Evolutionary conservation across 2,888 invertebrate genomes (phyloP), one percentile per base, ranked within the genome.

Genomic region (Cynaeus angustus): DNA sequence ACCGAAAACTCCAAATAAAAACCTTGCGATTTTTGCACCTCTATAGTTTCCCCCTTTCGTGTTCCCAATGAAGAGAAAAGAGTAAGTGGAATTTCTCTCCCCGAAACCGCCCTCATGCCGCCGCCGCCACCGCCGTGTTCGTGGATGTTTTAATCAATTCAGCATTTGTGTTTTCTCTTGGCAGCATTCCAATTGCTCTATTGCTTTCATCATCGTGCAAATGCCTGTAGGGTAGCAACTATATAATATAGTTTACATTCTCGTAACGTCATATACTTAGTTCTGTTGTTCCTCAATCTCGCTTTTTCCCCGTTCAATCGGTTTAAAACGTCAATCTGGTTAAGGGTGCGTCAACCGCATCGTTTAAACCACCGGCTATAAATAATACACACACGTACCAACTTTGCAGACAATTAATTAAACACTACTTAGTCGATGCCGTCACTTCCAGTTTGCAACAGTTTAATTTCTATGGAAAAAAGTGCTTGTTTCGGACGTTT

Each of bases 351-450:
- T 64, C 64, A 64, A 53, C 43, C 64, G 16, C 62, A 62, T 26
- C 62, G 26, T 61, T 61, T 50, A 58, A 67, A 73, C 72, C 75
- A 62, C 74, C 68, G 65, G 58, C 71, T 62, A 76, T 74, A 76
- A 74, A 76, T 74, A 75, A 73, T 72, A 73, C 70, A 73, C 62
- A 65, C 53, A 52, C 65, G 41, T 21, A 46, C 5, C 72, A 76
- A 76, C 76, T 76, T 76, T 66, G 75, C 74, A 74, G 74, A 76
- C 75, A 71, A 75, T 75, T 76, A 74, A 76, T 75, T 72, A 75
- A 71, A 72, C 61, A 67, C 56, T 59, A 55, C 59, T 69, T 64
- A 37, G 50, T 61, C 48, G 69, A 64, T 21, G 65, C 53, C 53
- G 65, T 65, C 65, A 65, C 43, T 53, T 53, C 53, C 65, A 65